These are phyloP conservation scores for Drosophila mimica DNA, from an alignment of 2,888 invertebrate genomes.

Conservation along the genomic window DNA sequence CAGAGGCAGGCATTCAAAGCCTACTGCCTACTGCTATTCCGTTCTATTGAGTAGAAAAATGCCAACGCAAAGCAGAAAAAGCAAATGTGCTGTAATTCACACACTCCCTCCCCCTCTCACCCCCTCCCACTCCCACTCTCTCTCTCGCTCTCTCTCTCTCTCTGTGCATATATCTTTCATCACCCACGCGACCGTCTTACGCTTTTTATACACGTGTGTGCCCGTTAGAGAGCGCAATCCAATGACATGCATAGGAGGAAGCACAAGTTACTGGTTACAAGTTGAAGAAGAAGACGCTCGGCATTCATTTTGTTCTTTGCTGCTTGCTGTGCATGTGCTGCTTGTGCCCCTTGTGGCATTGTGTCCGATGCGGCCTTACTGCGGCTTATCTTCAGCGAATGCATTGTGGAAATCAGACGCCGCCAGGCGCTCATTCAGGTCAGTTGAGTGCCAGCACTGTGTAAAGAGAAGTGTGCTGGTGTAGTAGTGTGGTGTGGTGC, in stretches of 20 bases:
- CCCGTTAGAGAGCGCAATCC: constrained; percentile 9
- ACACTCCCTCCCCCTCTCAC: constrained; percentile 4
- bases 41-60: constrained; percentile 72
- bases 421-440: constrained; percentile 40
- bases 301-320: constrained; percentile 12
- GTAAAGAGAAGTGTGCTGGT: background rate
- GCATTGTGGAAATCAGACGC: constrained; percentile 34
- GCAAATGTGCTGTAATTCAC: constrained; percentile 32
- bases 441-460: constrained; percentile 19
- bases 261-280: constrained; percentile 11
- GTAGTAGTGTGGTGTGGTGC: background rate
- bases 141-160: too few species aligned
- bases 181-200: background rate
- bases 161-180: background rate
- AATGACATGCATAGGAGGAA: constrained; percentile 27
- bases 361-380: constrained; percentile 14
- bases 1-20: constrained; percentile 39
- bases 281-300: constrained; percentile 17
- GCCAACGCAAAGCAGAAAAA: constrained; percentile 42
- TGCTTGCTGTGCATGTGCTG: constrained; percentile 12
- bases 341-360: constrained; percentile 4
- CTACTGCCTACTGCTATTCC: constrained; percentile 30
- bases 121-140: background rate
- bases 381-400: constrained; percentile 49
- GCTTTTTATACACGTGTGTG: constrained; percentile 4